These are phyloP conservation scores for Puffinus mauretanicus DNA, from an alignment of 2,113 vertebrate species.

Conservation along the genomic window DNA sequence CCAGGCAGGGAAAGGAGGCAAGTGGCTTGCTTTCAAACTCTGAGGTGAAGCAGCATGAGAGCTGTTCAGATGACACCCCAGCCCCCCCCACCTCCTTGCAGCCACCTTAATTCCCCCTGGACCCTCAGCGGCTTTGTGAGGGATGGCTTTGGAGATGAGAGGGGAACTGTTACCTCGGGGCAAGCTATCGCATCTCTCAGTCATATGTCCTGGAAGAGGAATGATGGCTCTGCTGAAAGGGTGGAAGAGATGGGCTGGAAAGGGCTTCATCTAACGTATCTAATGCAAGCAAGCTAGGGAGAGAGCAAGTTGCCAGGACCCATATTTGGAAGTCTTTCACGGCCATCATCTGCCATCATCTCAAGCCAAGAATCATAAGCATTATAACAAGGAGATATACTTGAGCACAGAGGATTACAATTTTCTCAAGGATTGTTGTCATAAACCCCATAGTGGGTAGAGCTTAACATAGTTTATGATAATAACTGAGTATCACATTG, in stretches of 20 bases:
- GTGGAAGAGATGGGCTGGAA: neutral
- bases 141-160: neutral
- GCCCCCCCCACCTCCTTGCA: neutral
- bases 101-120: neutral
- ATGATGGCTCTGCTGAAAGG: neutral
- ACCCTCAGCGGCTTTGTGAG: neutral
- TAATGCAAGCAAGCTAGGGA: neutral
- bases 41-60: neutral
- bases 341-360: slow-evolving; percentile 30
- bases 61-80: neutral
- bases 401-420: slow-evolving; percentile 58
- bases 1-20: neutral
- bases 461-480: slow-evolving; percentile 60
- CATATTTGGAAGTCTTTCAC: slow-evolving; percentile 47
- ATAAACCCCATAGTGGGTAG: slow-evolving; percentile 41
- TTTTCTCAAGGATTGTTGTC: slow-evolving; percentile 63
- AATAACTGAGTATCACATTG: slow-evolving; percentile 60
- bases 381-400: slow-evolving; percentile 64
- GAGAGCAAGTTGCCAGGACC: neutral
- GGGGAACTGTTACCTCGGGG: accelerated
- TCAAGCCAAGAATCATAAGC: slow-evolving; percentile 62
- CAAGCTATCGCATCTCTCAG: neutral
- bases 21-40: neutral
- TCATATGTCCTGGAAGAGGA: neutral
- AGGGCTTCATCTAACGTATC: neutral